Conservation (phyloP, 1,140 invertebrate genomes). For the Drosophila pectinifera region DNA sequence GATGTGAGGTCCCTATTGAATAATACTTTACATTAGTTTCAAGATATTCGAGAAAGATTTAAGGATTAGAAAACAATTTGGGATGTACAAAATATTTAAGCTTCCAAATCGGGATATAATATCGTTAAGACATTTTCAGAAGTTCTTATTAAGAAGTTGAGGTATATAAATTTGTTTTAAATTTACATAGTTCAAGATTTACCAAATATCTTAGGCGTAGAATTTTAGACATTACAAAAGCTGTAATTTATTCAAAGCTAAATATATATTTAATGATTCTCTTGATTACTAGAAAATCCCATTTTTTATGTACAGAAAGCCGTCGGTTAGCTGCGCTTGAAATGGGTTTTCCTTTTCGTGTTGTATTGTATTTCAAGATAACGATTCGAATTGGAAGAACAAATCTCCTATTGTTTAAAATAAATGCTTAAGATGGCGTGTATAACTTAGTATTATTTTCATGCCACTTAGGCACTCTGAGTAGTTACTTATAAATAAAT, state of each 20-base stretch:
- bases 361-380: background rate
- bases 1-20: background rate
- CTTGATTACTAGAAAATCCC: background rate
- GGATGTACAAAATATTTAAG: too few relatives aligned
- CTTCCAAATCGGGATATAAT: background rate
- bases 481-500: background rate
- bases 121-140: too few relatives aligned
- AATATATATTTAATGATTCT: background rate
- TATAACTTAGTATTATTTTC: background rate
- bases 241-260: too few relatives aligned
- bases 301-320: too few relatives aligned
- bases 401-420: background rate
- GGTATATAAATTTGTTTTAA: too few relatives aligned
- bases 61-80: too few relatives aligned
- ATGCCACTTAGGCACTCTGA: background rate
- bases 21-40: background rate
- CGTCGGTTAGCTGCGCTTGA: background rate
- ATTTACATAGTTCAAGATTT: too few relatives aligned
- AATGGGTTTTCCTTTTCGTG: background rate
- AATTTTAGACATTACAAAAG: too few relatives aligned
- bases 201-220: too few relatives aligned
- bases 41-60: too few relatives aligned
- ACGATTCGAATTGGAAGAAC: background rate
- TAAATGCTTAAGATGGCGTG: background rate
- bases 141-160: background rate